A percentile compares a stretch with the other conserved stretches of the same genome.
Conservation (phyloP, 2,797 vertebrate species). For the Neosilurus hyrtlii region DNA sequence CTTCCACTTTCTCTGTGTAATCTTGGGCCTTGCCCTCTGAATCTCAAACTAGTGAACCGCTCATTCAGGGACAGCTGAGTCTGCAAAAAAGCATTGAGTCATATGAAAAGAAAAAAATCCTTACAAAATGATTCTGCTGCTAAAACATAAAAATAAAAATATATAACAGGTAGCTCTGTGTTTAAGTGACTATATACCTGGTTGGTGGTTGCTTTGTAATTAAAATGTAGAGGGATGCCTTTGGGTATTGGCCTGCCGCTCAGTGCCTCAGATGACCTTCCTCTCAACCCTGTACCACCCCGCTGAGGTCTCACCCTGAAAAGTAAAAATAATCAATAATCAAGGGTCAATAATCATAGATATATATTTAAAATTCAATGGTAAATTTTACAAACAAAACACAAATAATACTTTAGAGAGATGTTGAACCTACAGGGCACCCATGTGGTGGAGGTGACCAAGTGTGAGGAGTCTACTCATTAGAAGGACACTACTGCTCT, state of each 20-base stretch:
- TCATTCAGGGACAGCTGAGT: slow-evolving; percentile 76
- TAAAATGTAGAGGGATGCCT: slow-evolving; percentile 70
- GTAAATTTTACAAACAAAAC: neutral
- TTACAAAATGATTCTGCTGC: neutral
- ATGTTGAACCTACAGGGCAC: neutral
- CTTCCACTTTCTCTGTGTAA: slow-evolving; percentile 32
- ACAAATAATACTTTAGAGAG: neutral
- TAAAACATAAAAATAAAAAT: too few relatives aligned
- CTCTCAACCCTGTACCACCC: slow-evolving; percentile 39
- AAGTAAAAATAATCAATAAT: neutral
- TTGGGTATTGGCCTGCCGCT: slow-evolving; percentile 51
- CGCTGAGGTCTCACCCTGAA: slow-evolving; percentile 32
- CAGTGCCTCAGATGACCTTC: slow-evolving; percentile 31
- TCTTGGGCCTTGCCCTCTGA: slow-evolving; percentile 48
- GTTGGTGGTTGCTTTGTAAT: slow-evolving; percentile 70
- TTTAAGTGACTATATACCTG: slow-evolving; percentile 61
- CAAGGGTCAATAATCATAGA: neutral
- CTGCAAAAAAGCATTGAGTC: slow-evolving; percentile 70
- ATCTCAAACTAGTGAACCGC: slow-evolving; percentile 74
- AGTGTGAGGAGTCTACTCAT: neutral
- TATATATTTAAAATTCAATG: too few relatives aligned
- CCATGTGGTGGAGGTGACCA: neutral
- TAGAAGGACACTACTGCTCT: neutral
- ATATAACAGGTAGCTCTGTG: neutral
- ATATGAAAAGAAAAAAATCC: neutral